A percentile compares a stretch with the other conserved stretches of the same genome.
phyloP scores from a whole-genome alignment of 2,113 vertebrate species.

The Oncorhynchus clarkii region DNA sequence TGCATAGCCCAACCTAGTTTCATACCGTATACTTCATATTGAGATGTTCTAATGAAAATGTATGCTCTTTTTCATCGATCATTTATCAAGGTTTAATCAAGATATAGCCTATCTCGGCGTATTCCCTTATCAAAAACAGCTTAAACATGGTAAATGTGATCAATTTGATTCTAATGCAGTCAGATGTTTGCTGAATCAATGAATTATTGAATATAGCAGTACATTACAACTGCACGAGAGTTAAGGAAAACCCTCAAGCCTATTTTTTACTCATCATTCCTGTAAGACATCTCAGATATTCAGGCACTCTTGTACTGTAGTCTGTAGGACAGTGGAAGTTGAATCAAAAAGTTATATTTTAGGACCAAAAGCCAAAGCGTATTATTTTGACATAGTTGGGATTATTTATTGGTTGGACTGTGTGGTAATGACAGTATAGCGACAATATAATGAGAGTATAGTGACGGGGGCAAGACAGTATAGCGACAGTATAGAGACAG shows the following conservation, averaged over 20 bases:
- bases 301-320: too few species aligned
- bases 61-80: background rate
- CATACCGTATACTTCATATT: background rate
- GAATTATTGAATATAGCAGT: background rate
- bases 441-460: too few species aligned
- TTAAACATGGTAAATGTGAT: background rate
- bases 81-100: constrained; percentile 4
- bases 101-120: background rate
- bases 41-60: background rate
- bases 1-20: background rate
- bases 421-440: too few species aligned
- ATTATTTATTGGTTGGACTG: too few species aligned
- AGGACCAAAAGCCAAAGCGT: too few species aligned
- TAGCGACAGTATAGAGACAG: too few species aligned
- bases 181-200: background rate
- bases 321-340: too few species aligned
- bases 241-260: background rate
- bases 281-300: too few species aligned
- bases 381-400: too few species aligned
- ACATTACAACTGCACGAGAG: background rate
- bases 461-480: too few species aligned
- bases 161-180: background rate
- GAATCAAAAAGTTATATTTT: too few species aligned
- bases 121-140: background rate
- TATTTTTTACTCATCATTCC: too few species aligned